Conservation (phyloP, 2,888 invertebrate species). For the Dolomedes plantarius region DNA sequence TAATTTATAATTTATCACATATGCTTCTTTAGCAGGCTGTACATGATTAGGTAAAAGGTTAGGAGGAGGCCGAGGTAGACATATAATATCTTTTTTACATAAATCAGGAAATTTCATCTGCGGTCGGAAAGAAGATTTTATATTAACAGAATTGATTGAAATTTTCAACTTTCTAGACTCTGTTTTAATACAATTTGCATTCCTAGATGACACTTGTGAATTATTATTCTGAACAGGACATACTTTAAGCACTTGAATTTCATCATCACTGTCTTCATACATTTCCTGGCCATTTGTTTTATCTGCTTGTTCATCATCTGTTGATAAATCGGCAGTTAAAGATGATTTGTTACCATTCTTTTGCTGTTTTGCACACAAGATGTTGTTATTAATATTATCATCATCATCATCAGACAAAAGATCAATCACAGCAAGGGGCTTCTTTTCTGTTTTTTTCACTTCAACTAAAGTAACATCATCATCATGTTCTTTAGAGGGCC, state of each 20-base stretch:
- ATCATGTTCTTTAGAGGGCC: slow-evolving; percentile 6
- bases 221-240: background rate
- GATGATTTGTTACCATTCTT: no score
- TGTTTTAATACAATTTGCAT: background rate
- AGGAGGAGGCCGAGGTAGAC: slow-evolving; percentile 25
- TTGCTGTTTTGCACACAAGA: no score
- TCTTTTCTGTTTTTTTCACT: slow-evolving; percentile 52
- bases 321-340: no score
- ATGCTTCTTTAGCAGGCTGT: slow-evolving; percentile 43
- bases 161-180: background rate
- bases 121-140: background rate
- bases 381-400: no score
- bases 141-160: background rate
- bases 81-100: slow-evolving; percentile 31
- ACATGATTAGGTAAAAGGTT: slow-evolving; percentile 38
- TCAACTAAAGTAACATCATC: slow-evolving; percentile 51
- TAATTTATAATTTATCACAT: slow-evolving; percentile 27
- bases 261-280: slow-evolving; percentile 42
- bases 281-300: background rate
- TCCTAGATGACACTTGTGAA: background rate
- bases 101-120: slow-evolving; percentile 30
- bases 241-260: slow-evolving; percentile 27
- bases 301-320: background rate
- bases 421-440: slow-evolving; percentile 52
- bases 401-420: slow-evolving; percentile 45